phyloP scores from a whole-genome alignment of 2,113 vertebrate genomes.

The Dendropsophus ebraccatus region DNA sequence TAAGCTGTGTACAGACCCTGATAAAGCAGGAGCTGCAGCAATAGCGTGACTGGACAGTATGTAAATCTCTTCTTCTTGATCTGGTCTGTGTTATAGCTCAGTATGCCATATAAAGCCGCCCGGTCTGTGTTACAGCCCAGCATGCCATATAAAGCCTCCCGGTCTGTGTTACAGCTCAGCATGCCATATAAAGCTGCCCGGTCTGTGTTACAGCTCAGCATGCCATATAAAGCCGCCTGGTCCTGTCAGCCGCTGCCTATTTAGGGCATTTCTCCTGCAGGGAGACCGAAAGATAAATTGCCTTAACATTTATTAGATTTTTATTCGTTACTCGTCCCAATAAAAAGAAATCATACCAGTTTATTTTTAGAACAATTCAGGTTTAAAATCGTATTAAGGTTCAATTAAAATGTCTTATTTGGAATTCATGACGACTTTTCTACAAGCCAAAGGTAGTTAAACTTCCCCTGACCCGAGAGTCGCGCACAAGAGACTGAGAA shows the following conservation, averaged over 20 bases:
- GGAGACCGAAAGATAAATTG: slow-evolving; percentile 41
- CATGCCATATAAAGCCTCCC: too few relatives aligned
- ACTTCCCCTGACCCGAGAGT: slow-evolving; percentile 73
- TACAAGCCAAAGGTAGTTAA: slow-evolving; percentile 71
- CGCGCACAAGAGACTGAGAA: too few relatives aligned
- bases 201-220: not conserved
- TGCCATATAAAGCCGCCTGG: not conserved
- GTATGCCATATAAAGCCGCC: too few relatives aligned
- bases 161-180: not conserved
- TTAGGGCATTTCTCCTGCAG: slow-evolving; percentile 32
- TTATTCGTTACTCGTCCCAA: slow-evolving; percentile 28
- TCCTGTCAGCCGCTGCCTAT: slow-evolving; percentile 32
- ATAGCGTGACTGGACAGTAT: too few relatives aligned
- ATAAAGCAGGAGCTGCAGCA: too few relatives aligned
- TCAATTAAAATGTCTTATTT: slow-evolving; percentile 66
- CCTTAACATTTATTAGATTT: slow-evolving; percentile 52
- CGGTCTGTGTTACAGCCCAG: too few relatives aligned
- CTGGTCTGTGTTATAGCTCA: too few relatives aligned
- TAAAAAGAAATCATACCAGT: slow-evolving; percentile 33
- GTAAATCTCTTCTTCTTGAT: too few relatives aligned
- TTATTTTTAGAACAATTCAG: slow-evolving; percentile 52
- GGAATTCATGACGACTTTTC: slow-evolving; percentile 70
- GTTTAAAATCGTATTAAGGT: slow-evolving; percentile 47
- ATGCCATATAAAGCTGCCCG: not conserved
- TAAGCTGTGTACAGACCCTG: too few relatives aligned